A percentile compares a stretch with the other conserved stretches of the same genome.
Evolutionary conservation across 2,113 vertebrate genomes (phyloP).

Genomic region (Sinocyclocheilus anophthalmus): DNA sequence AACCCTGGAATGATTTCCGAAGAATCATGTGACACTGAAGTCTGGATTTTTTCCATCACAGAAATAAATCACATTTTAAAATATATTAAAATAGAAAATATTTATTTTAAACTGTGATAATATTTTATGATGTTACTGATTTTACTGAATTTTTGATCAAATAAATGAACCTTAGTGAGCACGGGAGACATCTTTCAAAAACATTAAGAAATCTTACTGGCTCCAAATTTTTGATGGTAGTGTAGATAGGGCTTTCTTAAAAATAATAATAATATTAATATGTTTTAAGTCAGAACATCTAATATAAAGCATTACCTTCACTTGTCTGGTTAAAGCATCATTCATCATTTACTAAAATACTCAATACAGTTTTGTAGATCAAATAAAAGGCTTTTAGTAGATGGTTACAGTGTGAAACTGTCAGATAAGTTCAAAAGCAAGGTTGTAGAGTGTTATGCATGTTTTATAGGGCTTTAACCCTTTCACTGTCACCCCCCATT

Average conservation of each 20-base stretch:
- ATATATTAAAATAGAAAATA: no score
- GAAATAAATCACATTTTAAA: no score
- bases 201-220: neutral
- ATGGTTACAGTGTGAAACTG: neutral
- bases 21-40: no score
- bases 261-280: neutral
- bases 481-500: no score
- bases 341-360: neutral
- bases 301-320: neutral
- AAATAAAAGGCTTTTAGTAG: neutral
- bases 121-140: neutral
- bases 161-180: neutral
- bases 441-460: neutral
- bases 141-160: neutral
- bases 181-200: neutral
- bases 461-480: conserved; percentile 18
- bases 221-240: neutral
- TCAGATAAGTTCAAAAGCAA: neutral
- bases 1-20: no score
- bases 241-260: neutral
- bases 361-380: neutral
- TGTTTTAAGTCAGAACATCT: neutral
- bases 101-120: neutral
- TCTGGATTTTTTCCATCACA: no score
- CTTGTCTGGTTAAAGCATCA: neutral